These are phyloP conservation scores for Mimas tiliae DNA, from an alignment of 2,888 invertebrate species.

Conservation along the genomic window DNA sequence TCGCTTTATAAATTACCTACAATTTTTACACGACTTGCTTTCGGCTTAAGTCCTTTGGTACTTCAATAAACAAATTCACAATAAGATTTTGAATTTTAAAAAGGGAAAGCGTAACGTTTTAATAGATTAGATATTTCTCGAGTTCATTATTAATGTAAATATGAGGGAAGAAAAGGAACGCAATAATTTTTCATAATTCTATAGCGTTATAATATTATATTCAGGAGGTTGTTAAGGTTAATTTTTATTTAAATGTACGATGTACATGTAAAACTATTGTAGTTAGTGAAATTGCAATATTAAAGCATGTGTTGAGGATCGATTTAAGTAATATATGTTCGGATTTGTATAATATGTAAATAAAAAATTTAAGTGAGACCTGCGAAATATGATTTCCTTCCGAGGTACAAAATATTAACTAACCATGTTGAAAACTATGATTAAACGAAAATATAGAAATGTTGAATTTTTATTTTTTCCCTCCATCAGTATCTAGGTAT, in stretches of 20 bases:
- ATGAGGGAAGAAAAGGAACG: slow-evolving; percentile 59
- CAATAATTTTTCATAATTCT: slow-evolving; percentile 81
- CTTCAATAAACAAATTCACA: slow-evolving; percentile 45
- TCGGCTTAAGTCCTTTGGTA: slow-evolving; percentile 46
- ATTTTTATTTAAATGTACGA: slow-evolving; percentile 69
- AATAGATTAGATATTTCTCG: slow-evolving; percentile 55
- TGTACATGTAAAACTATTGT: slow-evolving; percentile 79
- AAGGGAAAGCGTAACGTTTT: slow-evolving; percentile 48
- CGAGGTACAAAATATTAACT: slow-evolving; percentile 83
- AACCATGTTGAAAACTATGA: slow-evolving; percentile 84
- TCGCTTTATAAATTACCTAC: slow-evolving; percentile 56
- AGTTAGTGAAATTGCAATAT: slow-evolving; percentile 76
- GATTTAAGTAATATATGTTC: slow-evolving; percentile 73
- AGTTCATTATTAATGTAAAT: slow-evolving; percentile 62
- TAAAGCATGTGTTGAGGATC: slow-evolving; percentile 65
- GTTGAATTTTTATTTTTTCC: slow-evolving; percentile 47
- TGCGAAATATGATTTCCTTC: slow-evolving; percentile 84
- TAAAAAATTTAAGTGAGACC: slow-evolving; percentile 78
- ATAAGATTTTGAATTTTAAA: slow-evolving; percentile 42
- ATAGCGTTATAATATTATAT: slow-evolving; percentile 59
- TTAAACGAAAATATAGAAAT: slow-evolving; percentile 78
- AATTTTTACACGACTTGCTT: slow-evolving; percentile 64
- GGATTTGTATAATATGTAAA: slow-evolving; percentile 82
- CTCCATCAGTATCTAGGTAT: neutral
- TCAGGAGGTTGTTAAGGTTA: slow-evolving; percentile 67